phyloP scores from a whole-genome alignment of 2,888 invertebrate genomes.

The Mylabris sibirica region DNA sequence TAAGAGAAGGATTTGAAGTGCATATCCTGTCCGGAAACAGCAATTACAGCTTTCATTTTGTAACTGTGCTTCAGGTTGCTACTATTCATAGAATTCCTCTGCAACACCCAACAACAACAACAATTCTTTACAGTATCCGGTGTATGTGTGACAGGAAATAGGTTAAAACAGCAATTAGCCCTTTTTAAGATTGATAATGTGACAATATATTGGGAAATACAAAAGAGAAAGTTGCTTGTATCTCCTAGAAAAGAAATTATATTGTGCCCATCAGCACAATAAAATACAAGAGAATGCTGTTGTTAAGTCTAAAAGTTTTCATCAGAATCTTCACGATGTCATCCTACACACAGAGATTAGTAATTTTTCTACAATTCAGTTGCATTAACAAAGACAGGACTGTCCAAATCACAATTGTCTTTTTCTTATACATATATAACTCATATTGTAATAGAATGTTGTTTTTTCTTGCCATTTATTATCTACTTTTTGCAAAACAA shows the following conservation, averaged over 20 bases:
- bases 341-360: background rate
- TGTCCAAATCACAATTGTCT: constrained; percentile 14
- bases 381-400: constrained; percentile 1
- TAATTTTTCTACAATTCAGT: background rate
- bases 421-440: no score
- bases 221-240: background rate
- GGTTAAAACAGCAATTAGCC: background rate
- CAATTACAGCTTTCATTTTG: constrained; percentile 29
- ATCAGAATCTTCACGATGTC: constrained; percentile 1
- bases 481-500: background rate
- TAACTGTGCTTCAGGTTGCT: constrained; percentile 10
- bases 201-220: background rate
- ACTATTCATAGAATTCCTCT: constrained; percentile 1
- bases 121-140: constrained; percentile 3
- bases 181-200: no score
- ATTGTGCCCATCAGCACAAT: background rate
- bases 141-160: background rate
- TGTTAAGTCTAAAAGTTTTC: background rate
- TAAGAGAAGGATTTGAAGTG: constrained; percentile 17
- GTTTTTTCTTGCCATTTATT: background rate
- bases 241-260: background rate
- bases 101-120: background rate
- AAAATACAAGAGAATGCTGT: background rate
- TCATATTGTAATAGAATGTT: background rate
- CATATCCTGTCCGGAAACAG: constrained; percentile 35